Percentiles rank a stretch among this genome's conserved stretches.
Conservation (phyloP, 2,888 invertebrate genomes). For the Coremacera marginata region DNA sequence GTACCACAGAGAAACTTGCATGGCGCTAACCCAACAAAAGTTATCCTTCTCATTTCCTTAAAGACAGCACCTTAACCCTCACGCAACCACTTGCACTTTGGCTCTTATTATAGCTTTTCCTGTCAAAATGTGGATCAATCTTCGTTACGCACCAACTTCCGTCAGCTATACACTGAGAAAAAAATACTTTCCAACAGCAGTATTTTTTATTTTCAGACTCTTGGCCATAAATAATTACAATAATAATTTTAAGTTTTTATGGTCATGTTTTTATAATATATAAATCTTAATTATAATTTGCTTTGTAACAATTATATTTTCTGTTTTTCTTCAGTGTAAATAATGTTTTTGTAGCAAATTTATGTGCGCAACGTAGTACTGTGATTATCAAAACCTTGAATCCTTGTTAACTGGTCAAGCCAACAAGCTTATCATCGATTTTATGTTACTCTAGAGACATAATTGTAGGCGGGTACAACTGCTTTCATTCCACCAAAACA, state of each 20-base stretch:
- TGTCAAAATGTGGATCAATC: not conserved
- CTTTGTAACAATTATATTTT: not conserved
- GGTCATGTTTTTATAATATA: too few relatives aligned
- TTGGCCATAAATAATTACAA: too few relatives aligned
- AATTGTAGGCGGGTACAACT: not conserved
- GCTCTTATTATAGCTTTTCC: not conserved
- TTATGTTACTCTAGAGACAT: not conserved
- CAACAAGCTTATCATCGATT: too few relatives aligned
- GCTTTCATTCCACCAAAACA: not conserved
- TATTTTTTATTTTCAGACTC: not conserved
- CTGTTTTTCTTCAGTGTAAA: not conserved
- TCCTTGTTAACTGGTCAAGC: not conserved
- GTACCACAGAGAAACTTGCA: not conserved
- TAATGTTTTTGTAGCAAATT: not conserved
- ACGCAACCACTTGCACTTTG: not conserved
- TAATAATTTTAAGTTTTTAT: too few relatives aligned
- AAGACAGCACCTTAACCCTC: not conserved
- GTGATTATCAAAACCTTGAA: not conserved
- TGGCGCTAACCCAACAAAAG: not conserved
- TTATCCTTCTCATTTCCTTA: not conserved
- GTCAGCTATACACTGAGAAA: too few relatives aligned
- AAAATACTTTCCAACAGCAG: too few relatives aligned
- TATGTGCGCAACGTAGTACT: not conserved
- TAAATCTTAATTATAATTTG: too few relatives aligned
- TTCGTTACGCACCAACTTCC: too few relatives aligned